Base-by-base conservation (phyloP, 2,797 vertebrate genomes). In the Alectoris magna region DNA sequence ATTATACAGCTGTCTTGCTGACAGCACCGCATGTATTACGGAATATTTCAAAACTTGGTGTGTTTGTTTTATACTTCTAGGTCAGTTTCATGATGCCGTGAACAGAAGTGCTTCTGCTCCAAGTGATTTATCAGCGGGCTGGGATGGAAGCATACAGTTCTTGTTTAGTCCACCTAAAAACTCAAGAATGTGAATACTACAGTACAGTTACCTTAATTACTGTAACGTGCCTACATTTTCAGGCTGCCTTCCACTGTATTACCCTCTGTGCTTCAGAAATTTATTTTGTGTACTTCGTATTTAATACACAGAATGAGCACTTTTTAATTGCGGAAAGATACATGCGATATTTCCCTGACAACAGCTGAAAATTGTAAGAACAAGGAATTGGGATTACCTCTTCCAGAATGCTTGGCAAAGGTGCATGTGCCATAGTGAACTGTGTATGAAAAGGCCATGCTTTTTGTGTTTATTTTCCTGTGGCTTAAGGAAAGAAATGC, bases 181-280 rank as follows among this genome's bases (percentile, higher is more conserved):
- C 88, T 86, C 96, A 98, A 96, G 96, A 98, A 97, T 97, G 97
- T 98, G 97, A 97, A 96, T 89, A 92, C 98, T 97, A 93, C 96
- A 97, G 95, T 96, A 91, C 96, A 94, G 94, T 97, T 96, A 96
- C 96, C 97, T 97, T 97, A 97, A 98, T 98, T 98, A 98, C 98
- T 98, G 98, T 98, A 95, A 98, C 89, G 98, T 99, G 99, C 98
- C 99, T 99, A 98, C 98, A 97, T 98, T 97, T 96, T 97, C 98
- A 98, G 98, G 98, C 98, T 98, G 98, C 98, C 98, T 98, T 98
- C 97, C 55, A 98, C 97, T 94, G 85, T 97, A 93, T 98, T 98
- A 97, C 97, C 97, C 97, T 98, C 97, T 98, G 98, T 98, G 98
- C 98, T 98, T 98, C 97, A 94, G 94, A 97, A 98, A 93, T 98